A percentile compares a stretch with the other conserved stretches of the same genome.
Evolutionary conservation across 1,140 invertebrate genomes (phyloP).

Genomic region (Argopecten irradians): DNA sequence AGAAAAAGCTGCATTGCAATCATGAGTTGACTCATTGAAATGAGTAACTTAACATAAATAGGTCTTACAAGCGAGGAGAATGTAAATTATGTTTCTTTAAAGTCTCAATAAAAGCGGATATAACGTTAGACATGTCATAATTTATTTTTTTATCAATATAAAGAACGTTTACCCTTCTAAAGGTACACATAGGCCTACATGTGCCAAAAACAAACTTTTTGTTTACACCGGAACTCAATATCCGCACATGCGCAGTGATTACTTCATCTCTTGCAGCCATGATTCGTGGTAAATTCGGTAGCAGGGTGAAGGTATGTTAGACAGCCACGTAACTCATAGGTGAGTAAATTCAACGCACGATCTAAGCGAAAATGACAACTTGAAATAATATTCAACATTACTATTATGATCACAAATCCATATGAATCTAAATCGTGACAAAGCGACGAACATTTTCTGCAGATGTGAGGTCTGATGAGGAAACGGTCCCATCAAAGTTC

Average conservation of each 20-base stretch:
- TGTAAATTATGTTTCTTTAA: too few relatives aligned
- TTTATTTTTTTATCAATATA: too few relatives aligned
- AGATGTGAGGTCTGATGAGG: background rate
- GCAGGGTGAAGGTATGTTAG: background rate
- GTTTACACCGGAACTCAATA: background rate
- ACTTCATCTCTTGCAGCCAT: conserved; percentile 8
- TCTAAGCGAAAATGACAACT: background rate
- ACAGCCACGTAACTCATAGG: background rate
- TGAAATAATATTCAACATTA: background rate
- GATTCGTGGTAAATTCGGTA: conserved; percentile 15
- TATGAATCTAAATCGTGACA: background rate
- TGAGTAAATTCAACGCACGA: background rate
- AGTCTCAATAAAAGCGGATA: too few relatives aligned
- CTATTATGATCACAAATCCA: background rate
- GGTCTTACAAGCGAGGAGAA: too few relatives aligned
- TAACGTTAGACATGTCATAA: too few relatives aligned
- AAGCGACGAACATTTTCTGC: background rate
- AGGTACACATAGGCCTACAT: too few relatives aligned
- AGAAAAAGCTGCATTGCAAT: too few relatives aligned
- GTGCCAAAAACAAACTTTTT: too few relatives aligned
- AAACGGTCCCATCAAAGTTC: background rate
- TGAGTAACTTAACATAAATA: too few relatives aligned
- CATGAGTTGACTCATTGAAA: too few relatives aligned
- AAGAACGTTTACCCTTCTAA: too few relatives aligned
- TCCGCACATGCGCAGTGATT: background rate